Percentiles rank a stretch among this genome's conserved stretches.
Conservation (phyloP, 2,113 vertebrate species). For the Myotis yumanensis region DNA sequence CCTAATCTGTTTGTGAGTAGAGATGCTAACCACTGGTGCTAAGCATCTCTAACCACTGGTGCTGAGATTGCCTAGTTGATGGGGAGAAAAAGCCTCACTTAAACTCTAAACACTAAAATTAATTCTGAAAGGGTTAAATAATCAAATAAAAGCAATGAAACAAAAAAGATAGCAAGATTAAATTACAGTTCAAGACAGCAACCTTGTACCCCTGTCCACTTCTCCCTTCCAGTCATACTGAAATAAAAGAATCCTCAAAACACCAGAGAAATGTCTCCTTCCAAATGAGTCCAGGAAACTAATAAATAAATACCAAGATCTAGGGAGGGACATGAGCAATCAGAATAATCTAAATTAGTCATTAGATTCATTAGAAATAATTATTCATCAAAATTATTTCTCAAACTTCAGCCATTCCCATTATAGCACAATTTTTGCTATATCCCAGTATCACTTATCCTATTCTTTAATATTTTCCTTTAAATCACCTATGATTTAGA, state of each 20-base stretch:
- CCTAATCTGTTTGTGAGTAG: neutral
- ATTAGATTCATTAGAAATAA: neutral
- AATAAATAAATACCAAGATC: neutral
- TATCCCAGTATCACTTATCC: neutral
- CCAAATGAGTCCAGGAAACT: neutral
- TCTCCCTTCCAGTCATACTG: neutral
- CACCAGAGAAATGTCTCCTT: neutral
- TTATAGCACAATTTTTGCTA: neutral
- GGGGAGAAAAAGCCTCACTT: neutral
- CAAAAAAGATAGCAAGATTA: neutral
- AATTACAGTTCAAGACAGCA: neutral
- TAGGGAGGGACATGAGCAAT: neutral
- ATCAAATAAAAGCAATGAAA: neutral
- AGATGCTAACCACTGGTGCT: neutral
- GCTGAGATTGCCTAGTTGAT: neutral
- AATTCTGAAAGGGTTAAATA: neutral
- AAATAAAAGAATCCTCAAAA: slow-evolving; percentile 7
- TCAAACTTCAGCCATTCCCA: neutral
- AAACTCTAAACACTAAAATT: neutral
- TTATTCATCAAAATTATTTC: neutral
- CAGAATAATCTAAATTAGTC: neutral
- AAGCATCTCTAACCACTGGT: neutral
- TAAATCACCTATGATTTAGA: neutral
- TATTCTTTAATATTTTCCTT: neutral
- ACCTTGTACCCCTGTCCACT: neutral